Evolutionary conservation across 2,797 vertebrate species (phyloP).

Genomic region (Coluber constrictor): DNA sequence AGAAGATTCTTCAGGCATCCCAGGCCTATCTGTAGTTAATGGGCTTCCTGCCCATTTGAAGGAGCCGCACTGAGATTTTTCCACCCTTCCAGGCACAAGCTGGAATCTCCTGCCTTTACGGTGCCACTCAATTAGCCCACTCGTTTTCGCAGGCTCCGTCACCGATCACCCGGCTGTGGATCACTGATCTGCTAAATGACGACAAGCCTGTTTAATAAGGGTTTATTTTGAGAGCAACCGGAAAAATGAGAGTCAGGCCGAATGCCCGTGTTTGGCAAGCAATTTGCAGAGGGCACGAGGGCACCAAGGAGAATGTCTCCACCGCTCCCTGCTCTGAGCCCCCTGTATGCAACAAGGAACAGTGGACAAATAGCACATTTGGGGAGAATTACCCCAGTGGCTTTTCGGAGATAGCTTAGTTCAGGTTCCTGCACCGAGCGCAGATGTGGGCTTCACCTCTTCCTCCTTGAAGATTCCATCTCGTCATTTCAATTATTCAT

Average conservation of each 20-base stretch:
- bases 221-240: constrained; percentile 42
- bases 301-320: neutral
- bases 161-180: constrained; percentile 78
- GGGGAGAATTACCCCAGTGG: neutral
- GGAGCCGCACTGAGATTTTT: neutral
- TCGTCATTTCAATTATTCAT: neutral
- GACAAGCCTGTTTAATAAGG: constrained; percentile 76
- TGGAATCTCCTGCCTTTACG: constrained; percentile 51
- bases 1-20: neutral
- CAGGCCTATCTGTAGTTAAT: neutral
- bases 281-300: neutral
- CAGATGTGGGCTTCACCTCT: neutral
- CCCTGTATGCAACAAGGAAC: neutral
- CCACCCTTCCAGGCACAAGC: neutral
- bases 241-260: neutral
- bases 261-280: neutral
- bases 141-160: constrained; percentile 75
- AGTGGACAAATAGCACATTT: neutral
- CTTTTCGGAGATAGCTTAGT: neutral
- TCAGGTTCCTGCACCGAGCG: neutral
- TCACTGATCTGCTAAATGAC: constrained; percentile 85
- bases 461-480: neutral
- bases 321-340: neutral
- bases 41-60: neutral
- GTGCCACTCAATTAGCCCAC: constrained; percentile 70